Evolutionary conservation across 2,888 invertebrate species (phyloP).

Genomic region (Leucophora obtusa): DNA sequence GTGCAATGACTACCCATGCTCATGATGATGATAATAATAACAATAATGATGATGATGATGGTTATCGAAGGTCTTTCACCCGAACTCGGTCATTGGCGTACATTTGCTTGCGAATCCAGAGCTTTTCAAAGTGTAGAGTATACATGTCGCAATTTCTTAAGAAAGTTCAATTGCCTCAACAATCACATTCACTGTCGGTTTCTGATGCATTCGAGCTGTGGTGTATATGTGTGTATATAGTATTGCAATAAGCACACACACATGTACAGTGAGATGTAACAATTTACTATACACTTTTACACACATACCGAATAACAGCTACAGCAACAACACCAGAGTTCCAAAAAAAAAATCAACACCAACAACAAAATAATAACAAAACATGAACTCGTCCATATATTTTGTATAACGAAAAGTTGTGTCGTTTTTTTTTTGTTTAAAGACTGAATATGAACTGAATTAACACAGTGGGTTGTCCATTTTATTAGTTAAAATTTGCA

Average conservation of each 20-base stretch:
- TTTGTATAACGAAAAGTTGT: neutral
- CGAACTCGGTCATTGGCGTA: conserved; percentile 80
- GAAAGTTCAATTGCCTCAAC: conserved; percentile 77
- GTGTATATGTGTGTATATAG: neutral
- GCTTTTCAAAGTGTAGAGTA: conserved; percentile 78
- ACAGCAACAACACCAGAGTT: conserved; percentile 19
- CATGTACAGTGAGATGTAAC: conserved; percentile 4
- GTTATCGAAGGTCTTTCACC: conserved; percentile 80
- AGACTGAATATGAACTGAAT: neutral
- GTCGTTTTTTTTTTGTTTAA: neutral
- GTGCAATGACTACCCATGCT: conserved; percentile 67
- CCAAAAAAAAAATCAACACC: conserved; percentile 35
- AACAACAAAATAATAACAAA: conserved; percentile 58
- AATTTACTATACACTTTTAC: conserved; percentile 29
- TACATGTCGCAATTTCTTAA: conserved; percentile 77
- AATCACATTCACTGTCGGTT: conserved; percentile 78
- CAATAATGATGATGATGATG: conserved; percentile 76
- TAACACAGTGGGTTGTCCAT: neutral
- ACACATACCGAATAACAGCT: conserved; percentile 47
- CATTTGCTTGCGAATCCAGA: conserved; percentile 78
- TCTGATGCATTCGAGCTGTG: conserved; percentile 64
- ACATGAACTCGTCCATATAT: conserved; percentile 53
- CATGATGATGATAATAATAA: conserved; percentile 67
- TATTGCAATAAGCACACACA: conserved; percentile 38
- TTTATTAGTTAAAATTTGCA: neutral